Base-by-base conservation (phyloP, 2,113 vertebrate genomes). In the Illadopsis cleaveri region DNA sequence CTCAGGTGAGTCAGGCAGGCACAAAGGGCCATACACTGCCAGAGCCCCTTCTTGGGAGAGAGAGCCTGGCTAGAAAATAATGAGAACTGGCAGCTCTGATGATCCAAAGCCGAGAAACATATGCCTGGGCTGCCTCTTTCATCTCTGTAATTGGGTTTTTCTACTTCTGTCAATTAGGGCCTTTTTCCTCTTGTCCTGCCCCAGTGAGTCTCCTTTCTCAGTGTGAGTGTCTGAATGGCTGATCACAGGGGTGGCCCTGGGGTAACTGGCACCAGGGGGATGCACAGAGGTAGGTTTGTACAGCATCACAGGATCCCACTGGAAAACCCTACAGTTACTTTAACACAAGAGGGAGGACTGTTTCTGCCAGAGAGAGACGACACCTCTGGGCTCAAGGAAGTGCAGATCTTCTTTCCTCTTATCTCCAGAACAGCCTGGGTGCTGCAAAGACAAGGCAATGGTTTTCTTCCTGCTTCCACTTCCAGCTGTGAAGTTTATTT, bases 121-220 rank as follows among this genome's bases (percentile, higher is more conserved):
- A 95, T 86, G 92, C 93, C 88, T 60, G 83, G 66, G 61, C 70
- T 97, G 95, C 70, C 78, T 95, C 94, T 96, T 96, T 95, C 93
- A 97, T 97, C 94, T 96, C 91, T 48, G 81, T 97, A 97, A 97
- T 95, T 95, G 95, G 80, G 62, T 88, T 96, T 96, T 89, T 79
- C 82, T 91, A 50, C 51, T 94, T 68, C 78, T 94, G 80, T 92
- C 95, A 97, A 96, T 96, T 97, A 96, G 82, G 78, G 20, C 8
- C 56, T 62, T 86, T 93, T 80, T 58, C 20, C 60, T 62, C 48
- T 77, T 61, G 31, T 69, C 33, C 88, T 86, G 77, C 42, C 87
- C 76, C 1, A 0, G 50, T 2, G 3, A 60, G 38, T 64, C 87
- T 92, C 81, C 82, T 88, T n/a, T 66, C 17, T 6, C 64, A 48